Evolutionary conservation across 2,113 vertebrate genomes (phyloP).

Genomic region (Clinocottus analis): DNA sequence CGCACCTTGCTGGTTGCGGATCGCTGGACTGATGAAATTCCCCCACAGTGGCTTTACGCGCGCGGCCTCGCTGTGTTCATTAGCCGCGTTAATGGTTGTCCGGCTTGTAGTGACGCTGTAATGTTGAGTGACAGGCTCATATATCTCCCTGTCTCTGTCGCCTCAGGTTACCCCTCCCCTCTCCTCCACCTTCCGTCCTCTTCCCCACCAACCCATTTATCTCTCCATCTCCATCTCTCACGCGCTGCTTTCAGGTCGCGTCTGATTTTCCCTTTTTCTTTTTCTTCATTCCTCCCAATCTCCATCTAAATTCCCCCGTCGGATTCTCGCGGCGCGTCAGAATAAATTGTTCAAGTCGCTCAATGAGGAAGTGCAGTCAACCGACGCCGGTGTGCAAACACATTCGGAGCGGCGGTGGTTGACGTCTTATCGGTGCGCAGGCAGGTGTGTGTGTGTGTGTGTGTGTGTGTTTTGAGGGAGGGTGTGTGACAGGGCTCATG

Average conservation of each 20-base stretch:
- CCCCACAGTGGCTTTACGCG: constrained; percentile 13
- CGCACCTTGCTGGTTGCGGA: not conserved
- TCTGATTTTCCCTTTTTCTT: constrained; percentile 62
- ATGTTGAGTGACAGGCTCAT: constrained; percentile 67
- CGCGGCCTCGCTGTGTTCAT: constrained; percentile 45
- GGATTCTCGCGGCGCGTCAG: constrained; percentile 65
- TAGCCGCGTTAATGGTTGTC: constrained; percentile 70
- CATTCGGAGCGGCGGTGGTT: constrained; percentile 60
- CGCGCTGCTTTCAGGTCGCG: constrained; percentile 55
- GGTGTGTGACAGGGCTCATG: constrained; percentile 29
- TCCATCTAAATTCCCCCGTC: constrained; percentile 74
- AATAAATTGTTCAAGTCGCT: constrained; percentile 75
- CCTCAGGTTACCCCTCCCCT: constrained; percentile 27
- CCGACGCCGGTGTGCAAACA: constrained; percentile 71
- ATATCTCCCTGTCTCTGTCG: constrained; percentile 43
- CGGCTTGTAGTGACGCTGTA: constrained; percentile 54
- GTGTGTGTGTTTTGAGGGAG: constrained; percentile 38
- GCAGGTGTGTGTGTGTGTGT: constrained; percentile 57
- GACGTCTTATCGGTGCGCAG: constrained; percentile 69
- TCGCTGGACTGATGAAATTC: constrained; percentile 38
- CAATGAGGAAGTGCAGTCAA: constrained; percentile 77
- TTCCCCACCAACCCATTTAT: not conserved
- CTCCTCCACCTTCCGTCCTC: too few relatives aligned
- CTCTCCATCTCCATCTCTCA: not conserved
- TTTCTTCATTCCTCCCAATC: constrained; percentile 15